Conservation (phyloP, 2,888 invertebrate genomes). For the Pegoplata infirma region DNA sequence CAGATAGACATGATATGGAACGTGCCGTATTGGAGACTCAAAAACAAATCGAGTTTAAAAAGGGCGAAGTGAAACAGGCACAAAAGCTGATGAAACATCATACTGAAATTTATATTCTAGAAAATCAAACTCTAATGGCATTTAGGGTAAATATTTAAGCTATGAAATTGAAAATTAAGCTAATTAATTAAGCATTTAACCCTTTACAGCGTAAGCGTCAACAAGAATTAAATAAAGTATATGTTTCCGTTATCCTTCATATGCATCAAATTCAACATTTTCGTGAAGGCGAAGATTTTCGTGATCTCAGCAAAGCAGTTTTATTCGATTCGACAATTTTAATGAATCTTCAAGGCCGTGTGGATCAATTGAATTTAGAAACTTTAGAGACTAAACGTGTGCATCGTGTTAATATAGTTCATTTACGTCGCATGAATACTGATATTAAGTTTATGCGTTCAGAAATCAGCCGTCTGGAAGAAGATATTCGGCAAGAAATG, state of each 20-base stretch:
- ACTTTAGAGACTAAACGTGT: conserved; percentile 81
- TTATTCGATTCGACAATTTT: conserved; percentile 83
- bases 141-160: conserved; percentile 80
- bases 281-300: conserved; percentile 78
- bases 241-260: conserved; percentile 83
- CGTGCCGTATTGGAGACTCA: conserved; percentile 81
- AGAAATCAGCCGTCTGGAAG: conserved; percentile 80
- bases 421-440: conserved; percentile 84
- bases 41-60: conserved; percentile 80
- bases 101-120: conserved; percentile 79
- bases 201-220: conserved; percentile 81
- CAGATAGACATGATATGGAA: conserved; percentile 81
- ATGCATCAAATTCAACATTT: conserved; percentile 84
- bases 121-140: conserved; percentile 81
- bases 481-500: conserved; percentile 79
- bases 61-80: conserved; percentile 81
- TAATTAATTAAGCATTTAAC: not conserved
- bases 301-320: conserved; percentile 79
- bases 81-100: conserved; percentile 81
- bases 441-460: conserved; percentile 84
- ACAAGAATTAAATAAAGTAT: conserved; percentile 87
- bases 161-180: not conserved
- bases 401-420: conserved; percentile 84
- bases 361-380: conserved; percentile 83
- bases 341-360: conserved; percentile 81